phyloP scores from a whole-genome alignment of 2,113 vertebrate genomes.

The Hipposideros armiger region DNA sequence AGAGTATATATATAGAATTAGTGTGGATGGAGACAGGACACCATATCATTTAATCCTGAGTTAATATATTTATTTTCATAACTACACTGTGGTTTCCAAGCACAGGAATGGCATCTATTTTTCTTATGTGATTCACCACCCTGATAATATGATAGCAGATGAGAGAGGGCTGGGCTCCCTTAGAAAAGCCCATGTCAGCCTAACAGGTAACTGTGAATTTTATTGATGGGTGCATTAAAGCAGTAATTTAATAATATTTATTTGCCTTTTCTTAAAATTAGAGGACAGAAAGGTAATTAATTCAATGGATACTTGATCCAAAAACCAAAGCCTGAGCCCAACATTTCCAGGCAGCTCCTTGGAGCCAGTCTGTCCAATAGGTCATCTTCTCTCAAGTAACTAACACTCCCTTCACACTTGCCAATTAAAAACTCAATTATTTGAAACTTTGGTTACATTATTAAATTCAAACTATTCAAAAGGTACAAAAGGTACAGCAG shows the following conservation, averaged over 20 bases:
- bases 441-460: neutral
- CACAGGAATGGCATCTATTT: neutral
- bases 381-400: neutral
- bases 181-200: neutral
- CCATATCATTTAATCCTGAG: neutral
- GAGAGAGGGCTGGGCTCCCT: neutral
- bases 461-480: constrained; percentile 23
- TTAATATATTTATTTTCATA: neutral
- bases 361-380: neutral
- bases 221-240: neutral
- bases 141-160: neutral
- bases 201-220: neutral
- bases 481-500: neutral
- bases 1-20: neutral
- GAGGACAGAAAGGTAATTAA: constrained; percentile 8
- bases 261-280: constrained; percentile 46
- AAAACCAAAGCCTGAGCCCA: neutral
- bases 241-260: constrained; percentile 21
- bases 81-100: constrained; percentile 33
- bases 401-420: neutral
- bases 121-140: neutral
- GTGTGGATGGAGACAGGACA: neutral
- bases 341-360: neutral
- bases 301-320: neutral
- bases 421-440: neutral